phyloP scores from a whole-genome alignment of 1,140 invertebrate genomes.

The Drosophila santomea region DNA sequence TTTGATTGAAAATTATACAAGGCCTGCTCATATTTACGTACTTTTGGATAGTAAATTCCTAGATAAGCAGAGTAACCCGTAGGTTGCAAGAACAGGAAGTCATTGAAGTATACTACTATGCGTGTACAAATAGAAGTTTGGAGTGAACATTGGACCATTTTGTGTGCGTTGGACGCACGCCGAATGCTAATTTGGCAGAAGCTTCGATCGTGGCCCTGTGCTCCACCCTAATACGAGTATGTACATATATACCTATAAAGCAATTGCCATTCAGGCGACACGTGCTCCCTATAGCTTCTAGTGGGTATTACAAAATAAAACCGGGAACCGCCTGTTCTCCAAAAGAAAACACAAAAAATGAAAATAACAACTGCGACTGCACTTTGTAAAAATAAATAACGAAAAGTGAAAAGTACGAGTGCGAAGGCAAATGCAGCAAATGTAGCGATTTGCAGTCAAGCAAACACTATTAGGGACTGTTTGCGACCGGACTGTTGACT shows the following conservation, averaged over 20 bases:
- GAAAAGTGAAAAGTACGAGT: constrained; percentile 11
- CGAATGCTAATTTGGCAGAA: constrained; percentile 24
- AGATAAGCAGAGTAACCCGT: background rate
- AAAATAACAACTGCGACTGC: constrained; percentile 13
- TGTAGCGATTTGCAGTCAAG: constrained; percentile 32
- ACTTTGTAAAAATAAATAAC: constrained; percentile 34
- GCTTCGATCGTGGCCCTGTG: constrained; percentile 17
- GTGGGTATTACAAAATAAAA: constrained; percentile 11
- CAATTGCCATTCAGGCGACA: constrained; percentile 13
- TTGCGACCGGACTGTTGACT: constrained; percentile 20
- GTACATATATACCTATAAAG: background rate
- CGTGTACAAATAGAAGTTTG: background rate
- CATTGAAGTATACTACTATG: background rate
- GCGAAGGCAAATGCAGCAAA: constrained; percentile 7
- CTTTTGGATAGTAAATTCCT: background rate
- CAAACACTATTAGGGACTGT: constrained; percentile 55
- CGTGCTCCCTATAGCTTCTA: constrained; percentile 16
- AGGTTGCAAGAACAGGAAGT: background rate
- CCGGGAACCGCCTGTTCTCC: constrained; percentile 14
- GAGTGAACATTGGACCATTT: constrained; percentile 40
- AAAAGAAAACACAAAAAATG: constrained; percentile 3
- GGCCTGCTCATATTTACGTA: background rate
- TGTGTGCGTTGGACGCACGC: constrained; percentile 5
- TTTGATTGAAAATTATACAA: background rate
- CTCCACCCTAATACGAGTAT: background rate